phyloP scores from a whole-genome alignment of 2,113 vertebrate genomes.

The Equus przewalskii region DNA sequence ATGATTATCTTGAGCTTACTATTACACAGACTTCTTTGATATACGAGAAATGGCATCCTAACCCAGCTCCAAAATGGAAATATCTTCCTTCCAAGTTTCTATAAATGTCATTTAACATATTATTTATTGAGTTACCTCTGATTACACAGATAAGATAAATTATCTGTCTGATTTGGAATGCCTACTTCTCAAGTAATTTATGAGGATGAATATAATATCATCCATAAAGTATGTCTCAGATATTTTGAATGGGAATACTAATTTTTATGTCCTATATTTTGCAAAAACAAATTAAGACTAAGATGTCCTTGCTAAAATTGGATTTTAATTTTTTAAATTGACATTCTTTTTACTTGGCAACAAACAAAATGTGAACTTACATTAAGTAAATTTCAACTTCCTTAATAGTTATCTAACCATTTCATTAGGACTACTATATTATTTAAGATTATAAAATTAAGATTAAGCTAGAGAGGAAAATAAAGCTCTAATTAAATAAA shows the following conservation, averaged over 20 bases:
- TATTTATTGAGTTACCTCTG: conserved; percentile 36
- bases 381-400: conserved; percentile 8
- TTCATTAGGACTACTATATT: conserved; percentile 25
- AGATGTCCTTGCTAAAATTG: not conserved
- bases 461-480: not conserved
- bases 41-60: not conserved
- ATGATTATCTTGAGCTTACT: not conserved
- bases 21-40: not conserved
- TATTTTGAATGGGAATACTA: conserved; percentile 19
- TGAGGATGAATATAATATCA: conserved; percentile 3
- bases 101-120: not conserved
- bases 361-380: conserved; percentile 23
- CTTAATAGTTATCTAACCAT: not conserved
- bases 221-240: not conserved
- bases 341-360: not conserved
- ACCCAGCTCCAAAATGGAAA: not conserved
- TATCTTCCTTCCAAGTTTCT: not conserved
- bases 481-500: not conserved
- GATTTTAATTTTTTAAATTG: conserved; percentile 50
- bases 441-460: not conserved
- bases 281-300: conserved; percentile 14
- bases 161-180: conserved; percentile 12
- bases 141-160: conserved; percentile 3
- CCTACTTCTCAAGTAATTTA: conserved; percentile 37
- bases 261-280: not conserved